Conservation (phyloP, 2,888 invertebrate species). For the Troilus luridus region DNA sequence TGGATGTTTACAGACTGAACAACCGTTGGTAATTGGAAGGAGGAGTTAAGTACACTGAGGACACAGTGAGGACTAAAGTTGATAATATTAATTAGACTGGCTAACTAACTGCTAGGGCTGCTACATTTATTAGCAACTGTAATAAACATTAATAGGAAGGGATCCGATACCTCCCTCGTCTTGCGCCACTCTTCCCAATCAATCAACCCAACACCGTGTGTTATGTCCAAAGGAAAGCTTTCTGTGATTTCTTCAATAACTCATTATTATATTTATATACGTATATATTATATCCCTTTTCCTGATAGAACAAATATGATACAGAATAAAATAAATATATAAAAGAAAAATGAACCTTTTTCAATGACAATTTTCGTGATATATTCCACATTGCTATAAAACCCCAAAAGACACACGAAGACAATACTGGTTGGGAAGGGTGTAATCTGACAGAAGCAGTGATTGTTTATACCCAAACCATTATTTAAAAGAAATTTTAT, state of each 20-base stretch:
- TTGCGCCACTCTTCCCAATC: not conserved
- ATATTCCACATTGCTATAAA: too few relatives aligned
- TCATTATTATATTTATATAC: too few relatives aligned
- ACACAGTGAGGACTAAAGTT: slow-evolving; percentile 19
- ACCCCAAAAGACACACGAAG: too few relatives aligned
- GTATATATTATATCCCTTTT: too few relatives aligned
- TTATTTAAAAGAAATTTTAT: too few relatives aligned
- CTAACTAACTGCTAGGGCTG: slow-evolving; percentile 28
- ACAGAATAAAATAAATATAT: too few relatives aligned
- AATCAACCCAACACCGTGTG: not conserved
- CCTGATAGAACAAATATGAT: too few relatives aligned
- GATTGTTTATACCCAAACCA: too few relatives aligned
- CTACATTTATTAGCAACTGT: slow-evolving; percentile 47
- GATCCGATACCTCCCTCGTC: not conserved
- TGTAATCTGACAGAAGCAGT: too few relatives aligned
- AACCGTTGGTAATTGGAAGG: not conserved
- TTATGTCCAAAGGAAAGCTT: not conserved
- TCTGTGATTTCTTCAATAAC: not conserved
- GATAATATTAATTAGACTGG: slow-evolving; percentile 50
- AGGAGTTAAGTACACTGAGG: not conserved
- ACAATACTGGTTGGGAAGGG: too few relatives aligned
- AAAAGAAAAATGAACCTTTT: too few relatives aligned
- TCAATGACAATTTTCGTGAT: too few relatives aligned
- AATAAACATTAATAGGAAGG: slow-evolving; percentile 33
- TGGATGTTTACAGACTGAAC: not conserved